Base-by-base conservation (phyloP, 2,888 invertebrate genomes). In the Drosophila bunnanda region DNA sequence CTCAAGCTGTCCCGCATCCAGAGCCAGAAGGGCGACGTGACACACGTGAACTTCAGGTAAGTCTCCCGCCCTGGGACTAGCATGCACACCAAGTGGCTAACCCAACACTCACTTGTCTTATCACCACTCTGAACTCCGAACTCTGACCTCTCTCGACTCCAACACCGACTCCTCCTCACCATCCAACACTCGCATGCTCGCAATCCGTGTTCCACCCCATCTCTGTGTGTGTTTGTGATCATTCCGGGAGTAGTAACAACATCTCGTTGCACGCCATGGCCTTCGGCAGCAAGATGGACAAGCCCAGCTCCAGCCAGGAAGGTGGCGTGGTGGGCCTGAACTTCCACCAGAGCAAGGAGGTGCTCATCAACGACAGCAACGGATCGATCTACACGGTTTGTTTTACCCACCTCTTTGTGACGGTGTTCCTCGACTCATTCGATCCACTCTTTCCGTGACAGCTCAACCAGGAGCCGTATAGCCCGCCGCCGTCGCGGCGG, bases 311-410 rank as follows among this genome's bases (percentile, higher is more conserved):
- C 70, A 96, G 96, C 12, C 96, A 97, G 88, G 97, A 97, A 90
- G 96, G 96, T 56, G 96, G 97, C 65, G 97, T 97, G 7, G 95
- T 97, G 28, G 97, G 97, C 0, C 94, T 97, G 43, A 97, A 97
- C 93, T 97, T 97, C 94, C 96, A 97, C 91, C 97, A 97, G 93
- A 97, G 97, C 93, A 97, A 97, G 94, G 97, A 97, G 93, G 94
- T 96, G 82, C 94, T 97, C 55, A 96, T 97, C 66, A 95, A 95
- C 60, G 97, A 97, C 79, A 93, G 93, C 68, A 96, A 96, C 62
- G 95, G 96, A 70, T 93, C 93, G 46, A 90, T 92, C 34, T 91
- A 90, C 74, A 92, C 92, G 91, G 92, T 93, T 79, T 76, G 91
- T 90, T 39, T 15, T 13, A 13, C 22, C 3, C 10, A 2, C 9